Evolutionary conservation across 1,140 invertebrate species (phyloP).

Genomic region (Zaprionus inermis): DNA sequence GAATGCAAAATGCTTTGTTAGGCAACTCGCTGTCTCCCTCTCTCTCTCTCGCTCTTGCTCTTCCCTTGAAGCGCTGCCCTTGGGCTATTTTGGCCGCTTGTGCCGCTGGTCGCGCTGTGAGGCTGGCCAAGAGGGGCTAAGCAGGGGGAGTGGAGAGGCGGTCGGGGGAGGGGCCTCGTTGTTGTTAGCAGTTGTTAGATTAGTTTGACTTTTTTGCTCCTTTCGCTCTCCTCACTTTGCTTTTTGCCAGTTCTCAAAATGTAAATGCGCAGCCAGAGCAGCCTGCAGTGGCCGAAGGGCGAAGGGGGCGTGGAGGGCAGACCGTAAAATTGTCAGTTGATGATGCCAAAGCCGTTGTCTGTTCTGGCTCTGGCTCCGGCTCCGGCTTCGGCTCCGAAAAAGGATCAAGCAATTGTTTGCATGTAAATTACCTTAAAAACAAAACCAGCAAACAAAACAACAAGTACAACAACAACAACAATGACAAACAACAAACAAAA

Average conservation of each 20-base stretch:
- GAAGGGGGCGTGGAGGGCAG: background rate
- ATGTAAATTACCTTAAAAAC: conserved; percentile 64
- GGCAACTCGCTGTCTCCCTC: conserved; percentile 40
- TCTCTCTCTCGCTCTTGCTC: background rate
- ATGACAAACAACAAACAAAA: conserved; percentile 5
- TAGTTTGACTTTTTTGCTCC: conserved; percentile 77
- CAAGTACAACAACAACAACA: background rate
- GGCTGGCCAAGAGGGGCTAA: background rate
- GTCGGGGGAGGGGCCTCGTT: conserved; percentile 40
- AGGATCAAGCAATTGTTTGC: conserved; percentile 67
- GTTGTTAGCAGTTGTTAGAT: conserved; percentile 80
- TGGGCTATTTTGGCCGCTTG: conserved; percentile 22
- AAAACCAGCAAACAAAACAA: conserved; percentile 15
- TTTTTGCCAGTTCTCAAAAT: conserved; percentile 64
- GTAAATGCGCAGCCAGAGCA: conserved; percentile 66
- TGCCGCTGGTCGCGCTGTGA: conserved; percentile 44
- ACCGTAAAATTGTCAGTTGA: conserved; percentile 71
- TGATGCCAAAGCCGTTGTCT: conserved; percentile 53
- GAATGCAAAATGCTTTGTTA: conserved; percentile 74
- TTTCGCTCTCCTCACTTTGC: conserved; percentile 26
- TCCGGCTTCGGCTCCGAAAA: background rate
- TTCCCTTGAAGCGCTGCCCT: conserved; percentile 20
- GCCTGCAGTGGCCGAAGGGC: background rate
- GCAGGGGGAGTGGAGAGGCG: background rate
- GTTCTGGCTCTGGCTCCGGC: background rate